Conservation (phyloP, 2,888 invertebrate genomes). For the Fissipunctia ypsillon region DNA sequence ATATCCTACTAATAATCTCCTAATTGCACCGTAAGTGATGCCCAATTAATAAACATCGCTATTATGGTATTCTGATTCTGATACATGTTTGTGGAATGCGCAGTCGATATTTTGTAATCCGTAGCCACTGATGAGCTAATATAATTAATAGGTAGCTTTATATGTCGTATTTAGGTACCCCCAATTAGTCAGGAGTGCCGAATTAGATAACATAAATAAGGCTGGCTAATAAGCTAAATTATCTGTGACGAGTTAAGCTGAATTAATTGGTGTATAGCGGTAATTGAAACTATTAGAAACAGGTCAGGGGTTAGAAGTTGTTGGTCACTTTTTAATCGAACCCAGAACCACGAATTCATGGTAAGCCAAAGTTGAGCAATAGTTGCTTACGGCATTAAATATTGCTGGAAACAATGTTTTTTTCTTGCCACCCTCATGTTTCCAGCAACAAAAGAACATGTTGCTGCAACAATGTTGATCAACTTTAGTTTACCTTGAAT, state of each 20-base stretch:
- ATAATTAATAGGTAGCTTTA: constrained; percentile 15
- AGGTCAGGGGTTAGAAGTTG: neutral
- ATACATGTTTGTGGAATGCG: constrained; percentile 7
- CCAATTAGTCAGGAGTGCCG: constrained; percentile 24
- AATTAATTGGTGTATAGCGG: constrained; percentile 19
- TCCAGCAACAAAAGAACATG: neutral
- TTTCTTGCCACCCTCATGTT: neutral
- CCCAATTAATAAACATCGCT: constrained; percentile 2
- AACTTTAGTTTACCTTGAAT: neutral
- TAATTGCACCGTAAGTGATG: constrained; percentile 12
- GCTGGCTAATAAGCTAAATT: constrained; percentile 25
- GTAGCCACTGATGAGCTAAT: constrained; percentile 32
- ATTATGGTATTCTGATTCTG: constrained; percentile 6
- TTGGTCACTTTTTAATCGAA: neutral
- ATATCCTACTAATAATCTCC: neutral
- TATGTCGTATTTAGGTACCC: neutral
- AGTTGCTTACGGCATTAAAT: neutral
- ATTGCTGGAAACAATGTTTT: neutral
- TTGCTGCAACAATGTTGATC: neutral
- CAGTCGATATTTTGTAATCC: constrained; percentile 14
- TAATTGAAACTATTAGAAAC: constrained; percentile 19
- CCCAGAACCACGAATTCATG: neutral
- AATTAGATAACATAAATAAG: constrained; percentile 34
- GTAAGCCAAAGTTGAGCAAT: neutral
- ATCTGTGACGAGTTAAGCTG: constrained; percentile 19